A percentile compares a stretch with the other conserved stretches of the same genome.
Evolutionary conservation across 1,140 invertebrate species (phyloP).

Genomic region (Metopolophium dirhodum): DNA sequence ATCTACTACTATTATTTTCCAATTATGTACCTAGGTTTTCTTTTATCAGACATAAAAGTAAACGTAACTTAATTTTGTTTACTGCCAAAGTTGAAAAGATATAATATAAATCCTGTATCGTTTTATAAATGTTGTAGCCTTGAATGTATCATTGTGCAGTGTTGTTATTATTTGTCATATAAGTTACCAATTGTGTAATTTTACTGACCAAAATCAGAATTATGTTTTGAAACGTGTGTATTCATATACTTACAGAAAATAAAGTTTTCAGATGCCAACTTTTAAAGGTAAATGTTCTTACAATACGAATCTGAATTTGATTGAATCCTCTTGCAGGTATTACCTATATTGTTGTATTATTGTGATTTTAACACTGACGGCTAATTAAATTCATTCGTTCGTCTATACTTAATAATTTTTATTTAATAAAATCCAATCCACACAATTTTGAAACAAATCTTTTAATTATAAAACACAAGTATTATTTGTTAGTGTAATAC

Average conservation of each 20-base stretch:
- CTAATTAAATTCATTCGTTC: neutral
- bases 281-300: neutral
- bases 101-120: neutral
- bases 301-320: neutral
- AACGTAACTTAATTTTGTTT: neutral
- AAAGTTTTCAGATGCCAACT: neutral
- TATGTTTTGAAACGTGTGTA: too few species aligned
- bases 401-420: neutral
- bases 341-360: too few species aligned
- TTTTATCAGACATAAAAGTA: neutral
- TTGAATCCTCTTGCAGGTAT: neutral
- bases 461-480: neutral
- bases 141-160: neutral
- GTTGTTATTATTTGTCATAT: neutral
- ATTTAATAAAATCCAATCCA: neutral
- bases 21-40: neutral
- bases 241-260: neutral
- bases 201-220: neutral
- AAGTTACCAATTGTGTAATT: neutral
- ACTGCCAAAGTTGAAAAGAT: neutral
- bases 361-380: neutral
- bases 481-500: neutral
- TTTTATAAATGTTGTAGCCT: neutral
- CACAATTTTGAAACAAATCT: neutral
- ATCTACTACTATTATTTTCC: too few species aligned